phyloP scores from a whole-genome alignment of 2,797 vertebrate genomes.

The Basileuterus tristriatus region DNA sequence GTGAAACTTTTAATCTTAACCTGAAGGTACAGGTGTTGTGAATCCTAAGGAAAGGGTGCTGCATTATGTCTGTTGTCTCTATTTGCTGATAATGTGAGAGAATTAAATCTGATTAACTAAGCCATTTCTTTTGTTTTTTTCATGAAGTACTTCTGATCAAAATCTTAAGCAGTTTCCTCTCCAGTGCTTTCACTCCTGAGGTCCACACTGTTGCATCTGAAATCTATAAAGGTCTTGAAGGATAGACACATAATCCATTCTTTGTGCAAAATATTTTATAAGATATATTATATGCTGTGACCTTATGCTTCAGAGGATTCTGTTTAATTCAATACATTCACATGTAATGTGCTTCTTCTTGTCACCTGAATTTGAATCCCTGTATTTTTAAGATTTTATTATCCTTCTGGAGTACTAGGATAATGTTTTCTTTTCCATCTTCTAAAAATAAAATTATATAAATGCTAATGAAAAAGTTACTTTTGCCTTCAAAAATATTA shows the following conservation, averaged over 20 bases:
- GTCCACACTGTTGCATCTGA: background rate
- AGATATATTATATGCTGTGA: background rate
- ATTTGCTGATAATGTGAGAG: background rate
- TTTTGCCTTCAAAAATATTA: background rate
- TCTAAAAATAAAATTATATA: background rate
- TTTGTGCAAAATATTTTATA: background rate
- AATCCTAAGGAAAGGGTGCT: background rate
- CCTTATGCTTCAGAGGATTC: background rate
- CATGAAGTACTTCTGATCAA: background rate
- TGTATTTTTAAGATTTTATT: background rate
- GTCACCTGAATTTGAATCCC: background rate
- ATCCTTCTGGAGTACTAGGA: background rate
- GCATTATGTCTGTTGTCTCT: background rate
- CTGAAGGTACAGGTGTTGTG: background rate
- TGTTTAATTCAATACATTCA: background rate
- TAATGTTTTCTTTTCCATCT: background rate
- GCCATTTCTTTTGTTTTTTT: background rate
- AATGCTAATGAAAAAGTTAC: background rate
- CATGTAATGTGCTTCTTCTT: background rate
- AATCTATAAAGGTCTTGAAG: background rate
- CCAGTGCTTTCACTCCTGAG: background rate
- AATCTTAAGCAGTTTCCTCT: background rate
- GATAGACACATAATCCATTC: background rate
- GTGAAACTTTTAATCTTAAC: conserved; percentile 17
- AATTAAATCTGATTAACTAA: background rate